phyloP scores from a whole-genome alignment of 1,140 invertebrate genomes.

The Lasioglossum baleicum region DNA sequence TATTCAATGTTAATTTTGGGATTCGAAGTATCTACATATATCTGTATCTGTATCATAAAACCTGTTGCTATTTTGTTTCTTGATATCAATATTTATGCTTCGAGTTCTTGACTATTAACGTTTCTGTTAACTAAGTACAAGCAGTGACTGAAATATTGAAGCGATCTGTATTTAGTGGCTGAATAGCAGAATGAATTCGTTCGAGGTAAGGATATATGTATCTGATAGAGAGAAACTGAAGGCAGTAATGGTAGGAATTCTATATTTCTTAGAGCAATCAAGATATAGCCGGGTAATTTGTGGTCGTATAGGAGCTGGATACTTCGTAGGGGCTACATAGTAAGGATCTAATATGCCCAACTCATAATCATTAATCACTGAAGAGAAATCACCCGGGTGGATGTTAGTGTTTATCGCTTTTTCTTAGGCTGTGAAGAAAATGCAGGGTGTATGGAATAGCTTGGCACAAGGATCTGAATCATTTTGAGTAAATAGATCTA shows the following conservation, averaged over 20 bases:
- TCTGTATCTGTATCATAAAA: too few relatives aligned
- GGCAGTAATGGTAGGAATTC: constrained; percentile 59
- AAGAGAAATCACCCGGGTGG: constrained; percentile 49
- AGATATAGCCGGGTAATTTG: constrained; percentile 74
- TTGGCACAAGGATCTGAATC: constrained; percentile 1
- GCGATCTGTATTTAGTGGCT: too few relatives aligned
- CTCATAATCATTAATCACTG: constrained; percentile 79
- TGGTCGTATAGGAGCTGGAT: constrained; percentile 44
- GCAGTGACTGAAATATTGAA: too few relatives aligned
- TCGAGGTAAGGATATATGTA: not conserved
- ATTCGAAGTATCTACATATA: too few relatives aligned
- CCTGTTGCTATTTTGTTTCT: too few relatives aligned
- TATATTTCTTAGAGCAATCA: constrained; percentile 73
- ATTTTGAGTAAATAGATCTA: not conserved
- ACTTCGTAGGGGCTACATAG: constrained; percentile 40
- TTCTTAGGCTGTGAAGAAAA: not conserved
- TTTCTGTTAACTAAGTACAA: not conserved
- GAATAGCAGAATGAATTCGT: not conserved
- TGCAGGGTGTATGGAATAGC: not conserved
- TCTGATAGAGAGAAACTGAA: constrained; percentile 10
- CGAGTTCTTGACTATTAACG: not conserved
- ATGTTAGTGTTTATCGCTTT: constrained; percentile 29
- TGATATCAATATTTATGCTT: too few relatives aligned
- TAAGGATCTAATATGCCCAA: constrained; percentile 74
- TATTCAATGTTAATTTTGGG: too few relatives aligned